A percentile compares a stretch with the other conserved stretches of the same genome.
These are phyloP conservation scores for Mustelus asterias DNA, from an alignment of 2,113 vertebrate species.

Conservation along the genomic window DNA sequence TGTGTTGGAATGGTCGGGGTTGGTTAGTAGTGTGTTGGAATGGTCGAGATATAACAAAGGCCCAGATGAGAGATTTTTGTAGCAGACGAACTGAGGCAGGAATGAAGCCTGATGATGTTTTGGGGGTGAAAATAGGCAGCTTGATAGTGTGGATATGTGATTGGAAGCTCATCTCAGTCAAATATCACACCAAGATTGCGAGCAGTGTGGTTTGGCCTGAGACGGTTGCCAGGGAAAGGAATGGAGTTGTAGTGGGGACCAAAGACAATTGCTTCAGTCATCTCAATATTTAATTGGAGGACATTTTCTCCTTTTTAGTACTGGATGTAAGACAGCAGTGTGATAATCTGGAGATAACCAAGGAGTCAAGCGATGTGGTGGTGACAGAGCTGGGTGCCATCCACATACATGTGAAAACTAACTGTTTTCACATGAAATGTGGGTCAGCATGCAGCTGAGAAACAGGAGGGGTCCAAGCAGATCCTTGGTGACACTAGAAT, in stretches of 20 bases:
- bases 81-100: background rate
- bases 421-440: background rate
- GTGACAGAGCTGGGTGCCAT: too few species aligned
- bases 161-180: background rate
- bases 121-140: background rate
- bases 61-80: background rate
- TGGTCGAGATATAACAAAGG: background rate
- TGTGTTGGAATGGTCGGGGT: too few species aligned
- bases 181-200: too few species aligned
- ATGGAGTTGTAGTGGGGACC: background rate
- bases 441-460: background rate
- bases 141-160: background rate
- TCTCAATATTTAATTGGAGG: background rate
- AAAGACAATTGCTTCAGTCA: background rate
- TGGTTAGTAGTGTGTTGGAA: too few species aligned
- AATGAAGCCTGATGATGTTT: background rate
- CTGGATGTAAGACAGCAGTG: background rate
- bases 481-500: background rate
- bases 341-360: background rate
- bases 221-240: background rate
- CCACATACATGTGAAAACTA: background rate
- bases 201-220: background rate
- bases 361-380: too few species aligned
- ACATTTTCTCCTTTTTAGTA: background rate
- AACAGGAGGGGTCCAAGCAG: background rate